A percentile compares a stretch with the other conserved stretches of the same genome.
phyloP scores from a whole-genome alignment of 2,113 vertebrate genomes.

The Pagrus major region DNA sequence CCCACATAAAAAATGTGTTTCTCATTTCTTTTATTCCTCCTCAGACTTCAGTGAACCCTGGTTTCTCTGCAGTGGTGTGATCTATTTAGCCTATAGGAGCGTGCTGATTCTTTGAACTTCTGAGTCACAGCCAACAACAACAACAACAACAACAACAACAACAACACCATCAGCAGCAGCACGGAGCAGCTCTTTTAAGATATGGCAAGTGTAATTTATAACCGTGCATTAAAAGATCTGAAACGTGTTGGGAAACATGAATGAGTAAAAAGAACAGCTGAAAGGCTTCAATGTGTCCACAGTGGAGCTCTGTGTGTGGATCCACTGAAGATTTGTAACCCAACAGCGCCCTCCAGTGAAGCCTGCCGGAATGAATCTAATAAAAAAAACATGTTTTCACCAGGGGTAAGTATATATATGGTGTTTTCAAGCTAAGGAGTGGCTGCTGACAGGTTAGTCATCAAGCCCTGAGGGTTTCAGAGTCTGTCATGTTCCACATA shows the following conservation, averaged over 20 bases:
- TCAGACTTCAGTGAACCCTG: neutral
- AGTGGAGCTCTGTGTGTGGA: neutral
- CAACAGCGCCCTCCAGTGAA: constrained; percentile 78
- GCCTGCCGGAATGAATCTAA: neutral
- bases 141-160: no score
- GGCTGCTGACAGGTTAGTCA: constrained; percentile 13
- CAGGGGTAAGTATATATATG: neutral
- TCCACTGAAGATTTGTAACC: constrained; percentile 64
- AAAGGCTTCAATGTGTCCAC: neutral
- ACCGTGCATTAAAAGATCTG: neutral
- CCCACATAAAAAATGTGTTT: constrained; percentile 16
- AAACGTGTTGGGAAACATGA: neutral
- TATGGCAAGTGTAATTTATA: neutral
- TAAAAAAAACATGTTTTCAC: neutral
- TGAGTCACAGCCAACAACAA: constrained; percentile 24
- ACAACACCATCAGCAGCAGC: no score
- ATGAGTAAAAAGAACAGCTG: constrained; percentile 8
- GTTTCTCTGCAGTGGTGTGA: constrained; percentile 1
- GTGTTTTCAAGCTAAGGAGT: neutral
- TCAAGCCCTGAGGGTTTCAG: neutral
- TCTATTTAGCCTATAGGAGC: neutral
- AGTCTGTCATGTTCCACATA: constrained; percentile 3
- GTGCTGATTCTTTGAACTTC: neutral
- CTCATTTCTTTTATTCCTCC: neutral
- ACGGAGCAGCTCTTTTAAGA: neutral